Base-by-base conservation (phyloP, 2,888 invertebrate genomes). In the Desoria tigrina region DNA sequence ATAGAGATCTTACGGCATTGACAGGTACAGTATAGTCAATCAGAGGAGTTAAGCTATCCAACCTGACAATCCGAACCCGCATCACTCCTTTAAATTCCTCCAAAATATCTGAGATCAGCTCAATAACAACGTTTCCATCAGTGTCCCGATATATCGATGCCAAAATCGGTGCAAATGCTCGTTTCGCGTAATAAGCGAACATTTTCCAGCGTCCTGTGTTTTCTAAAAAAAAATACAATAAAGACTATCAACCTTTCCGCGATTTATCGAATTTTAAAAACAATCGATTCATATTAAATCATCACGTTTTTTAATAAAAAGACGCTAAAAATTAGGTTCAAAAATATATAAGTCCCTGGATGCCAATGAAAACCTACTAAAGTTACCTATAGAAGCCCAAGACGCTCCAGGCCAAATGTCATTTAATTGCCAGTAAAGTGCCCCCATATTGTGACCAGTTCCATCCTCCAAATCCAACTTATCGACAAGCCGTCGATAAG, bases 141-240 rank as follows among this genome's bases (percentile, higher is more conserved):
- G 62, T 65, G 6, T 76, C 61, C 3, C 42, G 28, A 54, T 73
- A 76, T 1, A 79, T 77, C 11, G 84, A 87, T 18, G 90, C 84
- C 24, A 90, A 83, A 26, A 89, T 82, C 0, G 90, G 90, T 0
- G 90, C 86, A 79, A 96, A 92, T 79, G 97, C 95, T 1, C 90
- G 84, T 74, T 84, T 85, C 0, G 92, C 92, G 80, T 87, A 94
- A 80, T 97, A 93, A 77, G 98, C 97, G 1, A 94, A 81, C 85
- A 91, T 87, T 81, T 93, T 93, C 92, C 92, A 92, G 74, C 85
- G 84, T 11, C 90, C 89, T 39, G 84, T 84, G 77, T 84, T 88
- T 80, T 92, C 91, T 89, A 81, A 18, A 6, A 21, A 16, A 6
- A 45, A 6, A 16, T 45, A 6, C 6, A 18, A 18, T 21, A 9